Percentiles rank a stretch among this genome's conserved stretches.
Conservation (phyloP, 2,888 invertebrate genomes). For the Temnothorax rugatulus region DNA sequence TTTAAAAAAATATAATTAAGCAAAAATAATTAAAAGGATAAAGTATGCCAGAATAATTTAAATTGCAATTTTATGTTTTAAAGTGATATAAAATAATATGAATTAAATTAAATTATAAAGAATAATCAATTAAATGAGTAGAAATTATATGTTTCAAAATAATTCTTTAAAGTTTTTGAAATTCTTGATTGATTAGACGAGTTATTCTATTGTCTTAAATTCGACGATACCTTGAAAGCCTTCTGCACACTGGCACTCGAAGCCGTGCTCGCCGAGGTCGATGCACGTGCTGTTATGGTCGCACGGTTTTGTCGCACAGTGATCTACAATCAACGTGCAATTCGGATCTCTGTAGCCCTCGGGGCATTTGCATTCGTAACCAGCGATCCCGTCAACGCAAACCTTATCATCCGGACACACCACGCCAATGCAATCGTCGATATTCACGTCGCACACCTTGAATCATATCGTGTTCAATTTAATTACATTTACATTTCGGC, state of each 20-base stretch:
- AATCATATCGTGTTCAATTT: slow-evolving; percentile 3
- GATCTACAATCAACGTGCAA: slow-evolving; percentile 88
- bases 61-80: not conserved
- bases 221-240: slow-evolving; percentile 89
- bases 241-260: slow-evolving; percentile 91
- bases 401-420: slow-evolving; percentile 87
- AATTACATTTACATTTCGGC: not conserved
- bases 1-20: not conserved
- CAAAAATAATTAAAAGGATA: not conserved
- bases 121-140: slow-evolving; percentile 9
- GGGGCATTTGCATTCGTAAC: slow-evolving; percentile 89
- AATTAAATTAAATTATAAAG: not conserved
- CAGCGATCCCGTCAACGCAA: slow-evolving; percentile 88
- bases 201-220: not conserved
- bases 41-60: not conserved
- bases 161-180: not conserved
- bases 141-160: not conserved
- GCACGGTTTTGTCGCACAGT: slow-evolving; percentile 91
- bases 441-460: slow-evolving; percentile 89
- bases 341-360: slow-evolving; percentile 89
- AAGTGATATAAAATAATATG: not conserved
- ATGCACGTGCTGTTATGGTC: slow-evolving; percentile 92
- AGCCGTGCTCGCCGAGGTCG: slow-evolving; percentile 88
- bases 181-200: not conserved
- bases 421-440: slow-evolving; percentile 89